Conservation (phyloP, 2,113 vertebrate genomes). For the Xenopus borealis region DNA sequence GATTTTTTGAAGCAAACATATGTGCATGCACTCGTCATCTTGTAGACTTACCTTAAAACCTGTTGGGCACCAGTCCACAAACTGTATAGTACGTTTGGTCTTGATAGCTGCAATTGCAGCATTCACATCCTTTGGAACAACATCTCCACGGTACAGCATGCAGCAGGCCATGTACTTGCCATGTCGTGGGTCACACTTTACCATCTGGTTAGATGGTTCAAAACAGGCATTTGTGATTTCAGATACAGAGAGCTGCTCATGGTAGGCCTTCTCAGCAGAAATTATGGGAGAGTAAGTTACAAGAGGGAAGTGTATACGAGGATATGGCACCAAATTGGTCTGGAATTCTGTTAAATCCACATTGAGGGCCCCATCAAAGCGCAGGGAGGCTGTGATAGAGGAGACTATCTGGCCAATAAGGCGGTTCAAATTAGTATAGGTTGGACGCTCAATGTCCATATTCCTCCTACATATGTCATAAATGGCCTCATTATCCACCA, state of each 20-base stretch:
- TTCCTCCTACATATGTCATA: conserved; percentile 80
- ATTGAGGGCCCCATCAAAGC: conserved; percentile 79
- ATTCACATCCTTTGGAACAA: conserved; percentile 82
- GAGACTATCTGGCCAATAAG: conserved; percentile 82
- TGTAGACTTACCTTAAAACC: conserved; percentile 75
- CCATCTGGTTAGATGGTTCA: conserved; percentile 81
- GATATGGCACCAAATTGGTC: conserved; percentile 82
- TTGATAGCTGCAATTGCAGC: conserved; percentile 80
- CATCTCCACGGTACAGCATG: conserved; percentile 77
- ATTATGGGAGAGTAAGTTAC: conserved; percentile 79
- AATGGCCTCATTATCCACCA: conserved; percentile 88
- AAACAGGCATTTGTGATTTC: conserved; percentile 85
- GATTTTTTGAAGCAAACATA: too few species aligned
- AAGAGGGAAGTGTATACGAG: conserved; percentile 80
- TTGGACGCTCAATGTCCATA: conserved; percentile 76
- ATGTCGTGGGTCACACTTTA: conserved; percentile 78
- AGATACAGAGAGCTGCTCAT: conserved; percentile 74
- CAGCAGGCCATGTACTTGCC: conserved; percentile 87
- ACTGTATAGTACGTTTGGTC: conserved; percentile 78
- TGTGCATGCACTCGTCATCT: too few species aligned
- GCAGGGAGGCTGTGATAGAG: conserved; percentile 80
- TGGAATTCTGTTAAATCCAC: conserved; percentile 86
- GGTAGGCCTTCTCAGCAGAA: conserved; percentile 81
- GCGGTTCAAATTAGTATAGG: conserved; percentile 80
- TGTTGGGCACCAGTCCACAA: conserved; percentile 85